These are phyloP conservation scores for Cynodonichthys magdalenae DNA, from an alignment of 2,797 vertebrate genomes.

Conservation along the genomic window DNA sequence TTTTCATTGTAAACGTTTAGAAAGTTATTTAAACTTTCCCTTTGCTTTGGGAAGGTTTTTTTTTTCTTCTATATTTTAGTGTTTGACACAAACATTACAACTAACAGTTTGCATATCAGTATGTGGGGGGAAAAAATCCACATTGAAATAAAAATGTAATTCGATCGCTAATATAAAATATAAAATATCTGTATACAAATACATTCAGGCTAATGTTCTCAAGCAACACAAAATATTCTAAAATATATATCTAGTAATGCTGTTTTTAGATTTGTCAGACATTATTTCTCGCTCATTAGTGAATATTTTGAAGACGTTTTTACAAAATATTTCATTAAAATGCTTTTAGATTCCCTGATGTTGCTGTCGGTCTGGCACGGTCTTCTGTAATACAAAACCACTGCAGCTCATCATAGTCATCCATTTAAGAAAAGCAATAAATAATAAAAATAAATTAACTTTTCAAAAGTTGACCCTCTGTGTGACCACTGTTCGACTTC, in stretches of 20 bases:
- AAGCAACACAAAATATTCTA: constrained; percentile 40
- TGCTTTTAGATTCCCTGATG: constrained; percentile 8
- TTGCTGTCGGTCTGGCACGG: constrained; percentile 5
- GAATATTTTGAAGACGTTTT: constrained; percentile 30
- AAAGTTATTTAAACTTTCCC: constrained; percentile 6
- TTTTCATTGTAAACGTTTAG: constrained; percentile 43
- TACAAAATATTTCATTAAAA: constrained; percentile 20
- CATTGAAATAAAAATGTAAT: constrained; percentile 48
- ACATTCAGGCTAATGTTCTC: constrained; percentile 57
- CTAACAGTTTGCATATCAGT: constrained; percentile 18
- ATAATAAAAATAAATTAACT: constrained; percentile 76
- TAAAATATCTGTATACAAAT: constrained; percentile 39
- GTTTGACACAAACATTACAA: constrained; percentile 26
- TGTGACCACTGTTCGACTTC: constrained; percentile 39
- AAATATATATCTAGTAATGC: constrained; percentile 29
- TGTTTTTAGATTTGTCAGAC: constrained; percentile 27
- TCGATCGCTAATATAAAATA: constrained; percentile 55
- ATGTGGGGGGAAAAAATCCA: constrained; percentile 21
- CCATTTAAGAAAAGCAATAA: constrained; percentile 74
- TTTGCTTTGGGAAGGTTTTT: constrained; percentile 11
- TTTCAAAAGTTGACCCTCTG: constrained; percentile 76
- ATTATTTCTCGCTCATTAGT: constrained; percentile 15
- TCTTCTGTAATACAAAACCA: constrained; percentile 24
- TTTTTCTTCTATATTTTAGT: constrained; percentile 28
- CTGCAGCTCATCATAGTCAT: constrained; percentile 36